These are phyloP conservation scores for Dermatophagoides farinae DNA, from an alignment of 1,140 invertebrate genomes.

Conservation along the genomic window DNA sequence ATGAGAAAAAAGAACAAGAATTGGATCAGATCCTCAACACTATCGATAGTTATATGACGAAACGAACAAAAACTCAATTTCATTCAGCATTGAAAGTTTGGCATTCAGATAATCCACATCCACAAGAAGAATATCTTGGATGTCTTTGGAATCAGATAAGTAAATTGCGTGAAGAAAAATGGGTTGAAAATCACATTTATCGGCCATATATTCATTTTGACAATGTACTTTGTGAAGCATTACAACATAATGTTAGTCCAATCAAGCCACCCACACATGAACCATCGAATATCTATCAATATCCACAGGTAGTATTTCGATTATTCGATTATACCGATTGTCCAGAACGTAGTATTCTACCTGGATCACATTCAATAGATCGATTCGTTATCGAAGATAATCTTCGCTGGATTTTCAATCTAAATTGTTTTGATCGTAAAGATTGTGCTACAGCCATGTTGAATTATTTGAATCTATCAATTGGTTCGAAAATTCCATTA, in stretches of 20 bases:
- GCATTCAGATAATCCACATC: slow-evolving; percentile 71
- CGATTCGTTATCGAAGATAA: slow-evolving; percentile 95
- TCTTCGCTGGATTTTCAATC: slow-evolving; percentile 74
- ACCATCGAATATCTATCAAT: slow-evolving; percentile 63
- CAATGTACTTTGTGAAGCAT: slow-evolving; percentile 73
- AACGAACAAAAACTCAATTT: slow-evolving; percentile 64
- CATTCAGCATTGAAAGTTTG: slow-evolving; percentile 74
- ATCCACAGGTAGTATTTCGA: slow-evolving; percentile 64
- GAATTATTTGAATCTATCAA: slow-evolving; percentile 60
- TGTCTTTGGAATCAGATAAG: slow-evolving; percentile 88
- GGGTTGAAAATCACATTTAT: slow-evolving; percentile 88
- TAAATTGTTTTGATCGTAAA: slow-evolving; percentile 69
- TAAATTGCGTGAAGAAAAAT: slow-evolving; percentile 78
- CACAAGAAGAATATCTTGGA: slow-evolving; percentile 95
- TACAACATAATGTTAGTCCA: slow-evolving; percentile 79
- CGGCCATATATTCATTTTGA: slow-evolving; percentile 90
- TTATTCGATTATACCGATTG: slow-evolving; percentile 98
- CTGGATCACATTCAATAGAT: slow-evolving; percentile 90
- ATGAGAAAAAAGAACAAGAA: slow-evolving; percentile 87
- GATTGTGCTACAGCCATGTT: slow-evolving; percentile 71
- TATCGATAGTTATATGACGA: slow-evolving; percentile 88
- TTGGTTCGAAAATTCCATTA: slow-evolving; percentile 60
- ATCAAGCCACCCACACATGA: slow-evolving; percentile 77
- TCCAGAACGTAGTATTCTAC: slow-evolving; percentile 55
- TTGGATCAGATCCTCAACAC: slow-evolving; percentile 70